A percentile compares a stretch with the other conserved stretches of the same genome.
Evolutionary conservation across 2,797 vertebrate species (phyloP).

Genomic region (Babyrousa celebensis): DNA sequence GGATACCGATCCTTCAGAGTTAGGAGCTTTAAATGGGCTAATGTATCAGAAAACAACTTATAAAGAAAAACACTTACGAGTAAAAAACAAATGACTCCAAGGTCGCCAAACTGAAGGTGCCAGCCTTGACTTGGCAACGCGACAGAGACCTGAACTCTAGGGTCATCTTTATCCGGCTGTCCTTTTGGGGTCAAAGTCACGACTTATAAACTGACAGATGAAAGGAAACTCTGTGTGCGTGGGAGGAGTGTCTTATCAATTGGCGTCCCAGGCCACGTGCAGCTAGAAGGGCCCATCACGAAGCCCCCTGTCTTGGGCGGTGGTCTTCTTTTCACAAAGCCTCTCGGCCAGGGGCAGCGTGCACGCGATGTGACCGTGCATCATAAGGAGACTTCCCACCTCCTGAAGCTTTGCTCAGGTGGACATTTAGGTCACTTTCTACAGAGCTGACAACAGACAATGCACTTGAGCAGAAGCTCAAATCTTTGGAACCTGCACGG

Average conservation of each 20-base stretch:
- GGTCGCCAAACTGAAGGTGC: constrained; percentile 64
- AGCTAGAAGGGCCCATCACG: not conserved
- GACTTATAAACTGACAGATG: constrained; percentile 76
- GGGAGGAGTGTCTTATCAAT: constrained; percentile 66
- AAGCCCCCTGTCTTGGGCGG: not conserved
- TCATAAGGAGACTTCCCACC: not conserved
- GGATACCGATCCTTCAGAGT: not conserved
- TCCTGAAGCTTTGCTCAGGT: constrained; percentile 37
- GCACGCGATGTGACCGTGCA: not conserved
- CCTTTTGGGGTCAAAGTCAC: constrained; percentile 83
- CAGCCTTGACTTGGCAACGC: not conserved
- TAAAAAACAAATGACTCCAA: constrained; percentile 83
- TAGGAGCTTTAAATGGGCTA: not conserved
- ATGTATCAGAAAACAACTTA: constrained; percentile 20
- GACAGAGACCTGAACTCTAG: not conserved
- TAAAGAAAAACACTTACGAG: not conserved
- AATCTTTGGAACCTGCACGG: constrained; percentile 56
- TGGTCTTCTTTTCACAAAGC: not conserved
- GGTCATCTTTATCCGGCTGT: constrained; percentile 60
- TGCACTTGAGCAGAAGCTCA: constrained; percentile 73
- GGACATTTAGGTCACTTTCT: constrained; percentile 75
- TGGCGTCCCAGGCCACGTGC: not conserved
- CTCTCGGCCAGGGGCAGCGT: not conserved
- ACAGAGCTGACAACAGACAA: constrained; percentile 69
- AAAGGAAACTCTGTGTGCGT: constrained; percentile 73